Percentiles rank a stretch among this genome's conserved stretches.
Evolutionary conservation across 2,113 vertebrate species (phyloP).

Genomic region (Leucosticte australis): DNA sequence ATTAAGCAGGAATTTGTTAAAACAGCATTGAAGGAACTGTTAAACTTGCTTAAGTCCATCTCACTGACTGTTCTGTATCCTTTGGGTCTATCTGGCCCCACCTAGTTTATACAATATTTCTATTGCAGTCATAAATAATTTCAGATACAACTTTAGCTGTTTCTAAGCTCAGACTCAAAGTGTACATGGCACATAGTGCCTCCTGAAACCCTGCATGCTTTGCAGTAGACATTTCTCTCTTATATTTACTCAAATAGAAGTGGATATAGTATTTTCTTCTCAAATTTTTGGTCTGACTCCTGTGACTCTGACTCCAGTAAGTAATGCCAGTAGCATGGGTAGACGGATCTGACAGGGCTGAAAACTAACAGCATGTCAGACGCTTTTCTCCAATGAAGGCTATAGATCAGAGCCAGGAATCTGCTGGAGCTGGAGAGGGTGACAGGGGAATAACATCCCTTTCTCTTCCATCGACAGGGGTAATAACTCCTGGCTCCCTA

Average conservation of each 20-base stretch:
- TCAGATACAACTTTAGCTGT: not conserved
- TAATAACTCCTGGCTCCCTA: conserved; percentile 97
- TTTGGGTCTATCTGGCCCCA: not conserved
- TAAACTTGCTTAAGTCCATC: not conserved
- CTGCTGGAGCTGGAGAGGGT: conserved; percentile 86
- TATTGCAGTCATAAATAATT: not conserved
- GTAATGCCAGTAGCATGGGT: conserved; percentile 69
- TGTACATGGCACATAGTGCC: rapidly evolving
- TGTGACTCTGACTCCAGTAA: conserved; percentile 74
- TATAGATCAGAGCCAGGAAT: conserved; percentile 93
- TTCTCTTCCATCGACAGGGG: conserved; percentile 99
- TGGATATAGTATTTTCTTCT: conserved; percentile 22
- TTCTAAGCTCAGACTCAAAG: not conserved
- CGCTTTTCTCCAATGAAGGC: conserved; percentile 80
- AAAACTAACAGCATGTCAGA: conserved; percentile 77
- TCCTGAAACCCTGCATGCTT: not conserved
- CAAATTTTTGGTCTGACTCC: conserved; percentile 63
- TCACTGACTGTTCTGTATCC: not conserved
- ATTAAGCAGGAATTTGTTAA: not conserved
- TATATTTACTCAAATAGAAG: not conserved
- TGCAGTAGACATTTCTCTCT: not conserved
- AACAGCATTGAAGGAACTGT: not conserved
- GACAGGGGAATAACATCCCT: conserved; percentile 99
- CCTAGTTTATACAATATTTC: not conserved
- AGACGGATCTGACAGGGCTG: conserved; percentile 74